Evolutionary conservation across 2,888 invertebrate genomes (phyloP).

Genomic region (Mythimna lalbum): DNA sequence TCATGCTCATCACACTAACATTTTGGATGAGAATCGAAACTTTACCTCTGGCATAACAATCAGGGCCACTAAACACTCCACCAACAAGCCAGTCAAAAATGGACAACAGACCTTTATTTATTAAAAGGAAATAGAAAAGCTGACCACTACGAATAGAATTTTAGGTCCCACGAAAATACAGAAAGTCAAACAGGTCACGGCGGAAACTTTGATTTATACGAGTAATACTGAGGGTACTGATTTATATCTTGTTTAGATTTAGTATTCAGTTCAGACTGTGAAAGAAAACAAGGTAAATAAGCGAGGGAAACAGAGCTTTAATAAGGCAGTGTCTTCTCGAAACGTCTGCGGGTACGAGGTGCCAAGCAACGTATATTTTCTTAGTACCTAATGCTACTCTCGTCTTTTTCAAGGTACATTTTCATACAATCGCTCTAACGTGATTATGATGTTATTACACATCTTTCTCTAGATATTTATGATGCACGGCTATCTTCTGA

Average conservation of each 20-base stretch:
- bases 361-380: conserved; percentile 10
- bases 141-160: neutral
- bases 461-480: too few relatives aligned
- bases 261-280: conserved; percentile 37
- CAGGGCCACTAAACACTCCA: too few relatives aligned
- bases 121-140: neutral
- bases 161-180: conserved; percentile 4
- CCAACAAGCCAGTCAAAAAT: too few relatives aligned
- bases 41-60: too few relatives aligned
- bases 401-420: too few relatives aligned
- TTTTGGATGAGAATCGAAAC: too few relatives aligned
- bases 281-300: conserved; percentile 43
- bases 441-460: too few relatives aligned
- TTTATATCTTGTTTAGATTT: conserved; percentile 43
- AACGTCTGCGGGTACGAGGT: neutral
- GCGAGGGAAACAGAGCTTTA: conserved; percentile 21
- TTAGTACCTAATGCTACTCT: neutral
- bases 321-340: conserved; percentile 27
- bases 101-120: neutral
- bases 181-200: conserved; percentile 30
- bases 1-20: too few relatives aligned
- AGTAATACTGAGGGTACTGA: conserved; percentile 27
- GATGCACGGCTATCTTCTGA: too few relatives aligned
- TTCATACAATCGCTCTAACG: too few relatives aligned
- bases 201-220: conserved; percentile 41